Evolutionary conservation across 2,113 vertebrate species (phyloP).

Genomic region (Gymnocephalus cernua): DNA sequence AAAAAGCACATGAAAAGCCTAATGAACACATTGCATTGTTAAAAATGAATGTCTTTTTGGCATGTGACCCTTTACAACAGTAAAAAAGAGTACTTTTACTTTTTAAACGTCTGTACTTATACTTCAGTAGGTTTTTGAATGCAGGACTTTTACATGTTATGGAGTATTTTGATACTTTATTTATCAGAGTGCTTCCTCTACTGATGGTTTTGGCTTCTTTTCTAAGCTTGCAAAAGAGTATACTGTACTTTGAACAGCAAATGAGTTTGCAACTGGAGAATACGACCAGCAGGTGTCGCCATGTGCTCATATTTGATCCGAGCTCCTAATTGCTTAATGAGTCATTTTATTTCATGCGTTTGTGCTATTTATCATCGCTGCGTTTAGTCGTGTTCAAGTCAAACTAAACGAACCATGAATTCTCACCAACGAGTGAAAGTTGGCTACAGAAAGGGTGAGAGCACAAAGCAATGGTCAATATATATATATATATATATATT

Average conservation of each 20-base stretch:
- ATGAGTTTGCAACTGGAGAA: neutral
- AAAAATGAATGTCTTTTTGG: neutral
- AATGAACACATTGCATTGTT: neutral
- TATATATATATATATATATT: neutral
- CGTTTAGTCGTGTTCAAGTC: neutral
- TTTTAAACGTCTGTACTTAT: no score
- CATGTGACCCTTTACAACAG: neutral
- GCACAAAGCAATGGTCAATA: neutral
- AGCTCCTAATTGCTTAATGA: neutral
- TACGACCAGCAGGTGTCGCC: constrained; percentile 42
- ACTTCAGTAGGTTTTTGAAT: no score
- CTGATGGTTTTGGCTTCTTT: neutral
- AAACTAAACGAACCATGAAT: neutral
- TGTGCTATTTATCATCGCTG: neutral
- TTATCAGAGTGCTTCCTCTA: neutral
- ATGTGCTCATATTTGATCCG: constrained; percentile 4
- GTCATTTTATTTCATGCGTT: neutral
- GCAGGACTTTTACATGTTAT: no score
- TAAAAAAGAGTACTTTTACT: no score
- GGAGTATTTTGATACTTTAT: neutral
- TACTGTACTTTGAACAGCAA: neutral
- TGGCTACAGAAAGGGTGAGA: no score
- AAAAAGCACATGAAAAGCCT: neutral
- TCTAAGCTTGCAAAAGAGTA: neutral
- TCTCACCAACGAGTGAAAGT: neutral